Base-by-base conservation (phyloP, 2,888 invertebrate species). In the Caenorhabditis sp. region DNA sequence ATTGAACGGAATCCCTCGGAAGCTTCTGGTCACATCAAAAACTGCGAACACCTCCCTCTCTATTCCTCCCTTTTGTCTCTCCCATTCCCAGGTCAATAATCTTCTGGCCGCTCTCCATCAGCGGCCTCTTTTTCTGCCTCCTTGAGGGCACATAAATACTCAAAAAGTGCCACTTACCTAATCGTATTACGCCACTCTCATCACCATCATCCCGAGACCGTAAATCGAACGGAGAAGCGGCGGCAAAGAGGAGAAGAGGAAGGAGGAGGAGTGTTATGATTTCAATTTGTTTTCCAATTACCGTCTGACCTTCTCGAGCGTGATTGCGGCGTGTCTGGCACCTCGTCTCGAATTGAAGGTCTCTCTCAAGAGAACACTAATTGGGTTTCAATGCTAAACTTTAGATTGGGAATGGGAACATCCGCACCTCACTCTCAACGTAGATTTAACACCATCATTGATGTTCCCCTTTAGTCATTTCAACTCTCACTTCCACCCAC, bases 271-370 rank as follows among this genome's bases (percentile, higher is more conserved):
- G 52, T 59, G 61, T 61, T 52, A 61, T 61, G 61, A 72, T 55
- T 62, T 62, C 71, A 62, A 72, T 62, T 71, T 62, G 70, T 71
- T 62, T 72, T 72, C 62, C 71, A 72, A 72, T 72, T 72, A 72
- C 62, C 41, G 71, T 48, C 55, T 27, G 71, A 56, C 71, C 71
- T 72, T 72, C 71, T 55, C 22, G 61, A 61, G 17, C 17, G 20
- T 56, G 66, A 66, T 66, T 65, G 48, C 41, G 24, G 35, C 26
- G 45, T 37, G 41, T 41, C 48, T 32, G 35, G n/a, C n/a, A n/a
- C 9, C 17, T 13, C 48, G 17, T 65, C 65, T 4, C 9, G 5
- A 2, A 26, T 30, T 43, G 8, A n/a, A n/a, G 37, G 13, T 30
- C 46, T 39, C 37, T 66, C 20, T 56, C n/a, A 4, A 35, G 24